Conservation (phyloP, 2,113 vertebrate species). For the Megaleporinus macrocephalus region DNA sequence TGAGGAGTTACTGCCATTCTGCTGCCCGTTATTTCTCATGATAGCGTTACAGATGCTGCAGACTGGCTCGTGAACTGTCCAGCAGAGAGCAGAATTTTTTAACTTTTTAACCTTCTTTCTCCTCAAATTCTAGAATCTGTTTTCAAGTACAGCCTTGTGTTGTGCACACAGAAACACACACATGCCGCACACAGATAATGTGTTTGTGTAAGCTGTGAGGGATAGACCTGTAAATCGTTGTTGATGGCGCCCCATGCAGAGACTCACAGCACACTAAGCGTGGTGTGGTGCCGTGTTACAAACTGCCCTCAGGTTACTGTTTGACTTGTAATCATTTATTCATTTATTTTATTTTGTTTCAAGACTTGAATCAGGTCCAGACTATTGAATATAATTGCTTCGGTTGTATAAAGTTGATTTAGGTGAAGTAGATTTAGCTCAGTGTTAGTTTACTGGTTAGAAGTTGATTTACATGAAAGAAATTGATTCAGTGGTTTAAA, state of each 20-base stretch:
- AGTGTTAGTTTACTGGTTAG: too few species aligned
- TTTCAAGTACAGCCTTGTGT: not conserved
- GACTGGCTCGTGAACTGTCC: not conserved
- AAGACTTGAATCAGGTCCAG: too few species aligned
- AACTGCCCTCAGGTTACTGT: too few species aligned
- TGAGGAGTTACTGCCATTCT: not conserved
- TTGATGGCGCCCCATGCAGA: constrained; percentile 10
- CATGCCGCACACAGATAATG: too few species aligned
- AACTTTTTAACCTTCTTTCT: not conserved
- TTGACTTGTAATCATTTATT: not conserved
- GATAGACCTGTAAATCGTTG: not conserved
- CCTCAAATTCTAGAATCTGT: not conserved
- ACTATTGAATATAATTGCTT: too few species aligned
- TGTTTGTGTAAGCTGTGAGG: too few species aligned
- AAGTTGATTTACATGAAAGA: not conserved
- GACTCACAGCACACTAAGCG: constrained; percentile 24
- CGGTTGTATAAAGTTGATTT: too few species aligned
- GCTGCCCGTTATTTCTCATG: not conserved
- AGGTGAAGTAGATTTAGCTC: too few species aligned
- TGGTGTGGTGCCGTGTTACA: not conserved
- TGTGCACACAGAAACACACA: too few species aligned
- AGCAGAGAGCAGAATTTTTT: not conserved
- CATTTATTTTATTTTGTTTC: too few species aligned
- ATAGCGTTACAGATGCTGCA: not conserved
- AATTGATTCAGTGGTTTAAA: not conserved